Percentiles rank a stretch among this genome's conserved stretches.
Evolutionary conservation across 2,797 vertebrate species (phyloP).

Genomic region (Ibycter americanus): DNA sequence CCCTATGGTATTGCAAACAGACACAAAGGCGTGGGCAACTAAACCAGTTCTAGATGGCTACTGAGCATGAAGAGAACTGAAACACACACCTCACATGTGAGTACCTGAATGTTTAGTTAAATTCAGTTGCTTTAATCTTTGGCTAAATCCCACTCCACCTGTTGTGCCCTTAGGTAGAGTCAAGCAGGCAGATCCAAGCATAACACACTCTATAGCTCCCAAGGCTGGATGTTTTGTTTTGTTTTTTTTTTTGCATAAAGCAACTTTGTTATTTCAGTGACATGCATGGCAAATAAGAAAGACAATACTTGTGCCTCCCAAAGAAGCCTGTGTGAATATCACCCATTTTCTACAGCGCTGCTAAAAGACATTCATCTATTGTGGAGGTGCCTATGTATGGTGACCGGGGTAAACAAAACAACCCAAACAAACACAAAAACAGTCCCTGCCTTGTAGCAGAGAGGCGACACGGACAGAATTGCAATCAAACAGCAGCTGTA

Average conservation of each 20-base stretch:
- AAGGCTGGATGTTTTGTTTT: not conserved
- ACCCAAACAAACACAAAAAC: not conserved
- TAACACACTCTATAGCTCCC: not conserved
- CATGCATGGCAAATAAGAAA: not conserved
- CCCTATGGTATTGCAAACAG: not conserved
- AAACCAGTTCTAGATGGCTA: accelerated
- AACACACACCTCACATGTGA: accelerated
- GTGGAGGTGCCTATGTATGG: not conserved
- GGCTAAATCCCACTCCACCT: not conserved
- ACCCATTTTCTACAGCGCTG: accelerated
- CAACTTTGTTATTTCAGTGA: not conserved
- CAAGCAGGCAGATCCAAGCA: not conserved
- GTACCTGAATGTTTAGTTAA: not conserved
- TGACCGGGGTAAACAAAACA: not conserved
- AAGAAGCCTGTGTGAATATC: not conserved
- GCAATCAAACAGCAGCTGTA: not conserved
- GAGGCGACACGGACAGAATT: not conserved
- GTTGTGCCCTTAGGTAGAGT: not conserved
- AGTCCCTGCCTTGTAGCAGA: constrained; percentile 2
- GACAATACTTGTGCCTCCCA: not conserved
- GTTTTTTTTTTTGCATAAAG: not conserved
- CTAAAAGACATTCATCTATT: not conserved
- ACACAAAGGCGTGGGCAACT: not conserved
- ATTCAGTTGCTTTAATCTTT: not conserved
- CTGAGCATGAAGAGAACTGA: not conserved